phyloP scores from a whole-genome alignment of 2,113 vertebrate genomes.

The Bagarius yarrelli region DNA sequence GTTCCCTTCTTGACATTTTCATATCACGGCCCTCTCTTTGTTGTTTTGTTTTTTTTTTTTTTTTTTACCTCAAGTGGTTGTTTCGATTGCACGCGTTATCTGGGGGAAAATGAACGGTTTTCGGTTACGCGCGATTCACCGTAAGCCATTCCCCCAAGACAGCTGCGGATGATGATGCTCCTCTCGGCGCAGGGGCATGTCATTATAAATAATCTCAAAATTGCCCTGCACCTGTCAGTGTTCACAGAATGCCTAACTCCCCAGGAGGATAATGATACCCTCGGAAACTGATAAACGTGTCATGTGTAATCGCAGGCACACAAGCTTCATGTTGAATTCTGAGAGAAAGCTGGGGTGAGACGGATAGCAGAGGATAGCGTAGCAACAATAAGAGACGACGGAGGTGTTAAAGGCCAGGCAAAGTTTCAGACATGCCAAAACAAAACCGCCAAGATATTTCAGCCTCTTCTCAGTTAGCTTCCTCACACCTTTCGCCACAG shows the following conservation, averaged over 20 bases:
- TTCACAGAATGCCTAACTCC: constrained; percentile 58
- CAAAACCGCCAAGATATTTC: constrained; percentile 9
- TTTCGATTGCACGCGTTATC: constrained; percentile 38
- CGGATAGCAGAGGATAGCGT: constrained; percentile 27
- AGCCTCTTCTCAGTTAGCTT: not conserved
- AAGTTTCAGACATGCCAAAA: not conserved
- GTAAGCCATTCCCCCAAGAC: constrained; percentile 53
- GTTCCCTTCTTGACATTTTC: constrained; percentile 38
- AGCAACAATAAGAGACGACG: not conserved
- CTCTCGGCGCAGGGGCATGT: constrained; percentile 54
- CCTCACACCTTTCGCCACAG: not conserved
- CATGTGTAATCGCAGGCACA: constrained; percentile 59
- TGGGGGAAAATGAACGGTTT: constrained; percentile 26
- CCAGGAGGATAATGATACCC: constrained; percentile 68
- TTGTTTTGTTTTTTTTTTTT: constrained; percentile 28
- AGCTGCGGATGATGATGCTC: constrained; percentile 57
- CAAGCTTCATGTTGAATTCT: constrained; percentile 61
- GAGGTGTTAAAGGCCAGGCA: constrained; percentile 43
- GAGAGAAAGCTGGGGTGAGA: constrained; percentile 42
- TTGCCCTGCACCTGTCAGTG: constrained; percentile 69
- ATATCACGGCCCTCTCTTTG: constrained; percentile 16
- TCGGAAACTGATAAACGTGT: constrained; percentile 70
- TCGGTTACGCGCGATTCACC: constrained; percentile 24
- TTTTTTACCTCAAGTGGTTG: constrained; percentile 22
- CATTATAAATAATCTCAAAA: constrained; percentile 72